A percentile compares a stretch with the other conserved stretches of the same genome.
phyloP scores from a whole-genome alignment of 2,888 invertebrate species.

The Leptinotarsa rubiginosa region DNA sequence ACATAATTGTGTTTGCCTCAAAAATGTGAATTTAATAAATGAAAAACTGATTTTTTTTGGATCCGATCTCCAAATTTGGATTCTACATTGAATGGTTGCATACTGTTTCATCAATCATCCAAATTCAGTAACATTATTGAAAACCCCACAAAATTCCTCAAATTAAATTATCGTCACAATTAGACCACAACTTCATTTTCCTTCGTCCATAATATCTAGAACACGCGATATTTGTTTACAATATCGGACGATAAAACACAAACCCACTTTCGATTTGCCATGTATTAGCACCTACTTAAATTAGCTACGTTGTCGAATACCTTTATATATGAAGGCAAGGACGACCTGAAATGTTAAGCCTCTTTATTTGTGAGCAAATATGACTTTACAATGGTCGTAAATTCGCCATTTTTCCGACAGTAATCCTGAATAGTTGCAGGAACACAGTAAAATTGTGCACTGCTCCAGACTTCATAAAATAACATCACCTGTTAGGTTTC shows the following conservation, averaged over 20 bases:
- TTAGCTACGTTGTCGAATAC: conserved; percentile 36
- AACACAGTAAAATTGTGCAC: conserved; percentile 40
- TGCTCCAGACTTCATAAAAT: conserved; percentile 40
- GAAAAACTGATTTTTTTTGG: too few relatives aligned
- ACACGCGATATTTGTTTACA: conserved; percentile 14
- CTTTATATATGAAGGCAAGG: conserved; percentile 39
- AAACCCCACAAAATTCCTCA: background rate
- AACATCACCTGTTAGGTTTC: conserved; percentile 43
- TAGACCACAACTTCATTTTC: background rate
- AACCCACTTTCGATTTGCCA: conserved; percentile 15
- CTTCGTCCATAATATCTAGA: background rate
- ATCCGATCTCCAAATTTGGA: too few relatives aligned
- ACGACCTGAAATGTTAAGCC: conserved; percentile 40
- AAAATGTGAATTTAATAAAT: too few relatives aligned
- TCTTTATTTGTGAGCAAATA: conserved; percentile 44
- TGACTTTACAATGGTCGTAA: conserved; percentile 41
- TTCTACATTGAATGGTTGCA: background rate
- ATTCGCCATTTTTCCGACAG: conserved; percentile 40
- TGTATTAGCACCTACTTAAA: conserved; percentile 37
- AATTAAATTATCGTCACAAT: conserved; percentile 1
- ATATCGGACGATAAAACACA: conserved; percentile 12
- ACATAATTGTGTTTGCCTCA: too few relatives aligned
- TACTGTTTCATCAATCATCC: background rate
- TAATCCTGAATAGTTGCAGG: conserved; percentile 43
- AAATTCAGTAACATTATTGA: background rate